phyloP scores from a whole-genome alignment of 1,140 invertebrate species.

The Magallana gigas region DNA sequence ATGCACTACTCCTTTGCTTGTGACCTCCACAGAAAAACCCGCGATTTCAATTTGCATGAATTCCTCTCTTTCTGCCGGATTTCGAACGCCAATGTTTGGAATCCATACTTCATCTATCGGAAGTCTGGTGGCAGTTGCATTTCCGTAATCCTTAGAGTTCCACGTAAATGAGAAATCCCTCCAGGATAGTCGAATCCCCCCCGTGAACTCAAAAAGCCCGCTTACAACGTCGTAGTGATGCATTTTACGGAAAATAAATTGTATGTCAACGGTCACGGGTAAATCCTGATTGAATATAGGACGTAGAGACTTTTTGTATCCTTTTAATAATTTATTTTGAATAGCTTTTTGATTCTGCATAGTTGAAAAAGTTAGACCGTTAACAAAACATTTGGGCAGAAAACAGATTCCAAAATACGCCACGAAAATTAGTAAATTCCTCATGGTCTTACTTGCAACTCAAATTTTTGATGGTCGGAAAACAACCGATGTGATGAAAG shows the following conservation, averaged over 20 bases:
- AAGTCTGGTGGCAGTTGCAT: conserved; percentile 69
- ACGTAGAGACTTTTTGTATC: not conserved
- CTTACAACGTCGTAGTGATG: not conserved
- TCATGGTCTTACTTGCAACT: too few relatives aligned
- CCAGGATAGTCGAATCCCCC: conserved; percentile 44
- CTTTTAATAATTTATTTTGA: not conserved
- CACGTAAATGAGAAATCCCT: conserved; percentile 42
- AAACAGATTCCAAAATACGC: too few relatives aligned
- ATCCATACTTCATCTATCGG: conserved; percentile 48
- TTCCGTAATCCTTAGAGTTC: conserved; percentile 83
- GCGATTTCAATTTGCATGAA: not conserved
- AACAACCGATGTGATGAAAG: too few relatives aligned
- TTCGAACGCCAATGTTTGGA: conserved; percentile 48
- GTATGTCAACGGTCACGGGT: not conserved
- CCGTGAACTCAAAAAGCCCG: conserved; percentile 31
- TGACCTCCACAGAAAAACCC: conserved; percentile 31
- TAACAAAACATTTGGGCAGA: not conserved
- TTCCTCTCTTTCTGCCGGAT: conserved; percentile 18
- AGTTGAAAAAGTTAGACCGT: not conserved
- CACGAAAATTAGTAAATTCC: too few relatives aligned
- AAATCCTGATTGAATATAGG: not conserved
- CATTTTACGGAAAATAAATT: not conserved
- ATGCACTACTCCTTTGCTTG: not conserved
- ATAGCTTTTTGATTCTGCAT: not conserved
- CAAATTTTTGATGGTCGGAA: too few relatives aligned